Percentiles rank a stretch among this genome's conserved stretches.
phyloP scores from a whole-genome alignment of 2,888 invertebrate species.

The Drosophila meridionalis region DNA sequence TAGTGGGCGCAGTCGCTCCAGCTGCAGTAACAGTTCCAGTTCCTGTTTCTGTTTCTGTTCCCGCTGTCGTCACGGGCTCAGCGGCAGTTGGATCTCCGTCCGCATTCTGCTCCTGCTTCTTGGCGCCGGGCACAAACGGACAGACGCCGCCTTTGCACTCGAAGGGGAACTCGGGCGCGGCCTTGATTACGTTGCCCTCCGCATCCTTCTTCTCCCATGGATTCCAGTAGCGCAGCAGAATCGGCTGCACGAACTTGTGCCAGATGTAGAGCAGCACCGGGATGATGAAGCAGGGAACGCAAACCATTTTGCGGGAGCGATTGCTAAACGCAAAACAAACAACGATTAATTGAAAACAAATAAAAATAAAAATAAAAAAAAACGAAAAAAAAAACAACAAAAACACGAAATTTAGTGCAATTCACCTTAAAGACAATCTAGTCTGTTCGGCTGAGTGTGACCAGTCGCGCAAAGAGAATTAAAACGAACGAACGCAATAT shows the following conservation, averaged over 20 bases:
- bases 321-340: background rate
- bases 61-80: background rate
- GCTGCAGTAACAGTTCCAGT: background rate
- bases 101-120: constrained; percentile 14
- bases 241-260: constrained; percentile 93
- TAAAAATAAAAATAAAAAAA: background rate
- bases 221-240: constrained; percentile 92
- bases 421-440: background rate
- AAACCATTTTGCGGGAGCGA: constrained; percentile 87
- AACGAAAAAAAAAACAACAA: background rate
- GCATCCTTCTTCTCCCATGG: constrained; percentile 90
- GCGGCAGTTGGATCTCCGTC: background rate
- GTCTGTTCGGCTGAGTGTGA: background rate
- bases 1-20: background rate
- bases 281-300: constrained; percentile 94
- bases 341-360: background rate
- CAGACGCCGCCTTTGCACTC: constrained; percentile 87
- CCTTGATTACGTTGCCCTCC: constrained; percentile 86
- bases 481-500: fast-evolving
- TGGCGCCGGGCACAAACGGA: constrained; percentile 74
- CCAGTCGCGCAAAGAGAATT: fast-evolving
- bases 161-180: constrained; percentile 87
- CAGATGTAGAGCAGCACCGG: constrained; percentile 93
- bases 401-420: background rate
- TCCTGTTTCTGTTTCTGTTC: too few relatives aligned